These are phyloP conservation scores for Wiebesia pumilae DNA, from an alignment of 1,140 invertebrate genomes.

Conservation along the genomic window DNA sequence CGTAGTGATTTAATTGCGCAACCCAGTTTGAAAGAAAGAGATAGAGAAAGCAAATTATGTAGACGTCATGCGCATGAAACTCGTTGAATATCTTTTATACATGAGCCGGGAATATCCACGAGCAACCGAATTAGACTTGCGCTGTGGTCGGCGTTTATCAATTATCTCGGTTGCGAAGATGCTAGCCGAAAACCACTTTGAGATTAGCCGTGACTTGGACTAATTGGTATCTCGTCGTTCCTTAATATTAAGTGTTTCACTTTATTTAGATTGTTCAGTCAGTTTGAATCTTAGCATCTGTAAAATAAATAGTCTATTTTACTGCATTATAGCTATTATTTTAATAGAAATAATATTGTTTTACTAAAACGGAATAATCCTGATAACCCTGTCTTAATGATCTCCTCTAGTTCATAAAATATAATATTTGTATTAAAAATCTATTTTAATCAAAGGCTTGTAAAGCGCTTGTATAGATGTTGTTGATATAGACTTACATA, in stretches of 20 bases:
- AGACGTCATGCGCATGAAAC: not conserved
- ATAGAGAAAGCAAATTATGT: not conserved
- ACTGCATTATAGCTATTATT: too few species aligned
- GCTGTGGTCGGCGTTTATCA: not conserved
- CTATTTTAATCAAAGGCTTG: too few species aligned
- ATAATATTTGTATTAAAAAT: too few species aligned
- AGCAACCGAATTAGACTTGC: constrained; percentile 24
- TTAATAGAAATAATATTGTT: too few species aligned
- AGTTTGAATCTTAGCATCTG: too few species aligned
- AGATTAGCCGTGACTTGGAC: not conserved
- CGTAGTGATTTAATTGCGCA: constrained; percentile 40
- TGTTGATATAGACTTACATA: too few species aligned
- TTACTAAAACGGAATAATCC: too few species aligned
- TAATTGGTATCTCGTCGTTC: not conserved
- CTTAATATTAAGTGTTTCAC: not conserved
- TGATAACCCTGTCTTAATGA: too few species aligned
- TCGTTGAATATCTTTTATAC: constrained; percentile 14
- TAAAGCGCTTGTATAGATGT: too few species aligned
- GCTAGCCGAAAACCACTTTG: constrained; percentile 7
- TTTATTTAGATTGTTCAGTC: not conserved
- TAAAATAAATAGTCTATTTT: too few species aligned
- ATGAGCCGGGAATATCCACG: not conserved
- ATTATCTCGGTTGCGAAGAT: constrained; percentile 16
- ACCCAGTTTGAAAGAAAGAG: constrained; percentile 21
- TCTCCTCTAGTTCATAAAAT: too few species aligned